phyloP scores from a whole-genome alignment of 2,113 vertebrate genomes.

The Ciconia stormi region DNA sequence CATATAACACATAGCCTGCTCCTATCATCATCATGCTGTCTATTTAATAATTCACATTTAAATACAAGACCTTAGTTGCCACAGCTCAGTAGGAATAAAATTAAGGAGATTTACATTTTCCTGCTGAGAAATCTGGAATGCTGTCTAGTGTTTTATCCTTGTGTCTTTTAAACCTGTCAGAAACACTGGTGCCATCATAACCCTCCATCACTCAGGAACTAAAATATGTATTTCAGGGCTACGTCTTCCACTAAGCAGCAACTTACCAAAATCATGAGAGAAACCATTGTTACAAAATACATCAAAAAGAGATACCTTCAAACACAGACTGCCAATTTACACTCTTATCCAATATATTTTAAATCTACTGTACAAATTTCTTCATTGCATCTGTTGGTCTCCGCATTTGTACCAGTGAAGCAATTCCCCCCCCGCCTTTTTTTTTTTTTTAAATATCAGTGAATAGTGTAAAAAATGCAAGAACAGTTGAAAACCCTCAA shows the following conservation, averaged over 20 bases:
- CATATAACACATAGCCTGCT: background rate
- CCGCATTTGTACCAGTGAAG: background rate
- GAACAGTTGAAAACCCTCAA: background rate
- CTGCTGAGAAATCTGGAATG: conserved; percentile 12
- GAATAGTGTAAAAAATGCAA: background rate
- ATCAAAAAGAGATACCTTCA: background rate
- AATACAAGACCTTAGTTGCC: conserved; percentile 34
- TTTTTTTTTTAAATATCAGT: background rate
- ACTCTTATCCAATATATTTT: background rate
- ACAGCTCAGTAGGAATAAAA: conserved; percentile 42
- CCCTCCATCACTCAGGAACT: background rate
- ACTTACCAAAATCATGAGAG: background rate
- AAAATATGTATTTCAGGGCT: background rate
- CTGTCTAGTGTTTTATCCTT: conserved; percentile 10
- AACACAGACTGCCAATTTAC: background rate
- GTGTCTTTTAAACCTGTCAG: conserved; percentile 10
- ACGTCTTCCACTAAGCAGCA: background rate
- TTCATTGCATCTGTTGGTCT: background rate
- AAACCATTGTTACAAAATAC: background rate
- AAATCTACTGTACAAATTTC: background rate
- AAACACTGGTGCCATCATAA: conserved; percentile 13
- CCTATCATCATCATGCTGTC: conserved; percentile 16
- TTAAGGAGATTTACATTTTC: conserved; percentile 51
- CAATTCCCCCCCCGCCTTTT: background rate
- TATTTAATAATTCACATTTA: conserved; percentile 32